A percentile compares a stretch with the other conserved stretches of the same genome.
Evolutionary conservation across 2,797 vertebrate species (phyloP).

Genomic region (Betta splendens): DNA sequence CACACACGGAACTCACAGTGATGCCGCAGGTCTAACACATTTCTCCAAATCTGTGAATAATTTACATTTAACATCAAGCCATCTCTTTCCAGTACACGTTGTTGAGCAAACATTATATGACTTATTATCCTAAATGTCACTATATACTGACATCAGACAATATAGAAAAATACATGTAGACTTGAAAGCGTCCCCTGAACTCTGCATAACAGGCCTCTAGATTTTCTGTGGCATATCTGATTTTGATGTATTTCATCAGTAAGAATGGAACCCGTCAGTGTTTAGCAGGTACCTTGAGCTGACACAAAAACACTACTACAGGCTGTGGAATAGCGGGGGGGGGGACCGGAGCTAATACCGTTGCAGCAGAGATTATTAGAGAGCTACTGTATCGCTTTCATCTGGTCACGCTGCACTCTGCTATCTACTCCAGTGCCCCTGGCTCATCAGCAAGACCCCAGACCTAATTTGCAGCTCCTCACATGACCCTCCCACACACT

Average conservation of each 20-base stretch:
- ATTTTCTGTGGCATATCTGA: no score
- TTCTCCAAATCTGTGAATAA: not conserved
- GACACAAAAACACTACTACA: constrained; percentile 20
- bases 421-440: constrained; percentile 37
- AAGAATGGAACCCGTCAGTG: no score
- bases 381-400: constrained; percentile 54
- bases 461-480: constrained; percentile 63
- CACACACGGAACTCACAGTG: constrained; percentile 9
- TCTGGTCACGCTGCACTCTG: constrained; percentile 41
- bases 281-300: constrained; percentile 26
- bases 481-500: constrained; percentile 59
- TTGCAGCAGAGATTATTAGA: constrained; percentile 55
- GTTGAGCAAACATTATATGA: no score
- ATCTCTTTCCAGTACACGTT: not conserved
- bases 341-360: constrained; percentile 28
- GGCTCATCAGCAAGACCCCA: constrained; percentile 61
- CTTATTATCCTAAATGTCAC: no score
- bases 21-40: not conserved
- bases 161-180: no score
- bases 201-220: no score
- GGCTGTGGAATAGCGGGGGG: constrained; percentile 28
- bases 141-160: no score
- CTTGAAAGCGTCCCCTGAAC: no score
- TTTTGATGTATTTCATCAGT: no score
- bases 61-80: constrained; percentile 4